Percentiles rank a stretch among this genome's conserved stretches.
Conservation (phyloP, 2,797 vertebrate species). For the Cyprinodon diabolis region DNA sequence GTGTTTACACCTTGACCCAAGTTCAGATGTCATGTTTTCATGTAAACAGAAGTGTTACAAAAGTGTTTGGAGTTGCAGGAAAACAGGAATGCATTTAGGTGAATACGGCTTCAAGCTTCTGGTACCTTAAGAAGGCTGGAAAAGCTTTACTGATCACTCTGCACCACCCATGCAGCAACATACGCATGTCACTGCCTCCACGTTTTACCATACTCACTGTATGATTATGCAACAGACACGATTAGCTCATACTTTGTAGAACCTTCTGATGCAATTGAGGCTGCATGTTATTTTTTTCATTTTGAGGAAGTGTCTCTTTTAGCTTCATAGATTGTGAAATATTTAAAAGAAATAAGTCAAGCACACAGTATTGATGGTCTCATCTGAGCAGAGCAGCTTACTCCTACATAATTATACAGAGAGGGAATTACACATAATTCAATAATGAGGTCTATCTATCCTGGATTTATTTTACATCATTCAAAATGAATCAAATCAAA, state of each 20-base stretch:
- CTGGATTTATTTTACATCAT: too few relatives aligned
- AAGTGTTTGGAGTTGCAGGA: background rate
- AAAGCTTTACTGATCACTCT: background rate
- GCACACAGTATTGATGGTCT: background rate
- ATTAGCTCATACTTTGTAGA: background rate
- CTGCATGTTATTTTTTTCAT: background rate
- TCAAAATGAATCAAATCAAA: too few relatives aligned
- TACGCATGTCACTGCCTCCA: background rate
- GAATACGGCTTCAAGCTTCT: background rate
- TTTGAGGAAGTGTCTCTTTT: background rate
- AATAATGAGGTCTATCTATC: too few relatives aligned
- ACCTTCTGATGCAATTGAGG: background rate
- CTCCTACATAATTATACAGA: background rate
- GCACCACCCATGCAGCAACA: background rate
- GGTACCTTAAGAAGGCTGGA: background rate
- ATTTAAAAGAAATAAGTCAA: background rate
- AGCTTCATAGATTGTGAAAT: background rate
- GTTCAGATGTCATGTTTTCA: conserved; percentile 3
- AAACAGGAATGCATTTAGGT: background rate
- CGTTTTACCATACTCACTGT: background rate
- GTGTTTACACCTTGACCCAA: background rate
- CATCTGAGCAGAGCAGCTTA: background rate
- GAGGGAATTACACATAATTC: too few relatives aligned
- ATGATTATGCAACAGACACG: background rate
- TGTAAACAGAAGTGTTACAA: background rate